These are phyloP conservation scores for Cryptosula pallasiana DNA, from an alignment of 2,888 invertebrate genomes.

Conservation along the genomic window DNA sequence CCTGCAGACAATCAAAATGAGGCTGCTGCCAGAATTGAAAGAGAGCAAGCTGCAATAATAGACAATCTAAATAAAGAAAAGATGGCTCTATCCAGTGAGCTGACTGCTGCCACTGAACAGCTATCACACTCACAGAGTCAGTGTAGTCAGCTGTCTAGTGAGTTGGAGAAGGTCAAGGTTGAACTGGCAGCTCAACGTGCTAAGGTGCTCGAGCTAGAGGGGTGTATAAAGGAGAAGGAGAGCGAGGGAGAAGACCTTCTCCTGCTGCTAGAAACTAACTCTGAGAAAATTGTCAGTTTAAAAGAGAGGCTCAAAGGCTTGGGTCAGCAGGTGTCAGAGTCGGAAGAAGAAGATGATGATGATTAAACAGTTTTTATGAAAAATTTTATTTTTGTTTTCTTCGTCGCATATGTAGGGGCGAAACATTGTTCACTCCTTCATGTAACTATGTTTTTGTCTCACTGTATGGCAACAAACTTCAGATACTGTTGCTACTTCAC, in stretches of 20 bases:
- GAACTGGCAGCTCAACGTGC: conserved; percentile 33
- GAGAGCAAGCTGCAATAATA: background rate
- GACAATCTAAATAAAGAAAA: background rate
- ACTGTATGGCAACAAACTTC: no score
- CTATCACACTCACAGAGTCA: background rate
- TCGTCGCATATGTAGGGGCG: no score
- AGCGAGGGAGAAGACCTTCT: conserved; percentile 91
- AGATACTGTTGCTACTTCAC: no score
- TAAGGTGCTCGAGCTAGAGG: conserved; percentile 33
- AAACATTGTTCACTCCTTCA: no score
- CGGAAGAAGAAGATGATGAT: conserved; percentile 24
- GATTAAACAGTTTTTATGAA: no score
- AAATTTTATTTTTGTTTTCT: no score
- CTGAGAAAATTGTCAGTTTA: conserved; percentile 16
- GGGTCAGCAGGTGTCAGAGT: conserved; percentile 25
- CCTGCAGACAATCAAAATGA: background rate
- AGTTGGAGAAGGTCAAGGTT: conserved; percentile 34
- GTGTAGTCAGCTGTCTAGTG: background rate
- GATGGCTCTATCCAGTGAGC: background rate
- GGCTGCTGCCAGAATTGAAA: background rate
- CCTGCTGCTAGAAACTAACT: conserved; percentile 63
- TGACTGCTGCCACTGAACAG: background rate
- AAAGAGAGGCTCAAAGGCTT: conserved; percentile 25
- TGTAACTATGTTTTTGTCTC: no score
- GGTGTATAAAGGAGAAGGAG: conserved; percentile 57